Conservation (phyloP, 2,797 vertebrate species). For the Podarcis siculus region DNA sequence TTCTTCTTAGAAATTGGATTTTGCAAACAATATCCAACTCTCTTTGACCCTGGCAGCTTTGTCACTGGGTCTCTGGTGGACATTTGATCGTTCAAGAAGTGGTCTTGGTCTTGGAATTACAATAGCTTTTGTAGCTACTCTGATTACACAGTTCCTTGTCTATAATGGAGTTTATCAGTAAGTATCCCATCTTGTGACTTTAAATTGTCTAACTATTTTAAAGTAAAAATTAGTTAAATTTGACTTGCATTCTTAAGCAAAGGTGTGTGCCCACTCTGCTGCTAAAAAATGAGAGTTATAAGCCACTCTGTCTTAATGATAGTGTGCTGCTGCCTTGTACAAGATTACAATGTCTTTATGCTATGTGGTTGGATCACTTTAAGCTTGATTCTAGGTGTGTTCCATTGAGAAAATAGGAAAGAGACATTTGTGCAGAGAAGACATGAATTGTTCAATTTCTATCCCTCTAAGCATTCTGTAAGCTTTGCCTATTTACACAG, state of each 20-base stretch:
- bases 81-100: conserved; percentile 95
- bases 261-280: not conserved
- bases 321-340: not conserved
- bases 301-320: not conserved
- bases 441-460: not conserved
- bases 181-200: conserved; percentile 66
- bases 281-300: not conserved
- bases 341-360: not conserved
- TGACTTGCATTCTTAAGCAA: not conserved
- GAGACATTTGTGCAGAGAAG: not conserved
- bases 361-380: not conserved
- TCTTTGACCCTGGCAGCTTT: conserved; percentile 94
- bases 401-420: not conserved
- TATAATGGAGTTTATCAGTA: conserved; percentile 98
- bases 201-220: not conserved
- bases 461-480: not conserved
- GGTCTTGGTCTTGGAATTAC: conserved; percentile 98
- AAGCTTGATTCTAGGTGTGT: not conserved
- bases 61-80: conserved; percentile 98
- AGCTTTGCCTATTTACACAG: not conserved
- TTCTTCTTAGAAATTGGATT: conserved; percentile 90
- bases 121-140: conserved; percentile 93
- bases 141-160: conserved; percentile 95
- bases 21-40: conserved; percentile 96
- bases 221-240: not conserved